A percentile compares a stretch with the other conserved stretches of the same genome.
These are phyloP conservation scores for Rhabdophis nuchalis DNA, from an alignment of 2,797 vertebrate genomes.

Conservation along the genomic window DNA sequence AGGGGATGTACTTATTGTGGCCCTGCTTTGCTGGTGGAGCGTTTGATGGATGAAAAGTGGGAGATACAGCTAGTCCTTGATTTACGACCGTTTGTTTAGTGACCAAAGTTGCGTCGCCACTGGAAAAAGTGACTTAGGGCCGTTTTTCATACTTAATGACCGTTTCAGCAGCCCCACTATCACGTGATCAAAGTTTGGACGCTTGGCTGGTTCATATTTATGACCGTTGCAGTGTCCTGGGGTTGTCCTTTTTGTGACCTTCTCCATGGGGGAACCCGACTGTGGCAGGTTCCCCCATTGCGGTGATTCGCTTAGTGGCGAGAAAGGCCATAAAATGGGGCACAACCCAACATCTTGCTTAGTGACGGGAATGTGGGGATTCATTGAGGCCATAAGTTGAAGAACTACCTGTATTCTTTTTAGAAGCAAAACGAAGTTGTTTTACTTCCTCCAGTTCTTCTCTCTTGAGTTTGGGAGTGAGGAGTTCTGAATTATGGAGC, in stretches of 20 bases:
- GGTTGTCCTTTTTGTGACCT: neutral
- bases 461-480: neutral
- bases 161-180: too few relatives aligned
- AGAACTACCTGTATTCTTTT: neutral
- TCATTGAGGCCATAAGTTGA: neutral
- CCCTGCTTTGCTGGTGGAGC: neutral
- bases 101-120: neutral
- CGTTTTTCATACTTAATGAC: too few relatives aligned
- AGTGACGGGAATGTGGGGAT: neutral
- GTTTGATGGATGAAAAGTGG: neutral
- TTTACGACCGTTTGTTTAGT: neutral
- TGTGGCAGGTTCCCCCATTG: too few relatives aligned
- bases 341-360: neutral
- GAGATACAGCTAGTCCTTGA: neutral
- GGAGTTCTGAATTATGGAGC: neutral
- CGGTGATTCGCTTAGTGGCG: fast-evolving
- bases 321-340: neutral
- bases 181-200: too few relatives aligned
- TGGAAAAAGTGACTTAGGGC: neutral
- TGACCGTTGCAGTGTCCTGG: neutral
- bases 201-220: too few relatives aligned
- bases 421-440: neutral
- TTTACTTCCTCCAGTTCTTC: neutral
- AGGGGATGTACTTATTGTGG: neutral
- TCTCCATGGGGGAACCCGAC: neutral